Evolutionary conservation across 2,888 invertebrate species (phyloP), one percentile per base, ranked within the genome.

Genomic region (Brenthis hecate): DNA sequence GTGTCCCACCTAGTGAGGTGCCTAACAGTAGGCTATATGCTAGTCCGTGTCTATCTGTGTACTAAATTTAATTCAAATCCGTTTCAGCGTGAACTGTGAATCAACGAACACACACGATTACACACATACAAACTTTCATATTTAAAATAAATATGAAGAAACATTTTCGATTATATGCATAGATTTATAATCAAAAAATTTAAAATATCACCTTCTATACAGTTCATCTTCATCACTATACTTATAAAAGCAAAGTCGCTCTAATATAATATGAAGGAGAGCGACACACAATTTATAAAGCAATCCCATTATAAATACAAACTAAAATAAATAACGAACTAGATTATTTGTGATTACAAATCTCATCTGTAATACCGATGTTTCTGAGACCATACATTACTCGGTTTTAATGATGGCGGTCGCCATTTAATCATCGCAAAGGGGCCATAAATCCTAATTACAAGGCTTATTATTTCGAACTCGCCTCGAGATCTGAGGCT

Each of bases 361-460:
- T 78, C 81, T 79, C 81, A 82, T 84, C 80, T 80, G 79, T 81
- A 83, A 78, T 77, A 75, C 75, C 72, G 73, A 82, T 78, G 77
- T 78, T 79, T 79, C 74, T 73, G 77, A 77, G 76, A 77, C 81
- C 77, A 85, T 83, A 77, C 78, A 81, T 87, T 82, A 81, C 81
- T 77, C 74, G 75, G 73, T 75, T 83, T 82, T 85, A 87, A 87
- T 85, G 86, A 86, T 81, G 77, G 72, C 74, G 74, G 75, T 72
- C 72, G 78, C 78, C 81, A 82, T 87, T 89, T 88, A 87, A 88
- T 89, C 88, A 87, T 88, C 82, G 83, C 84, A 85, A 88, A 86
- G 83, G 84, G 81, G 76, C 81, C 82, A 87, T 91, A 89, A 90
- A 91, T 91, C 83, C 86, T 88, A 88, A 89, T 90, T 89, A 89